Conservation (phyloP, 2,113 vertebrate genomes). For the Hippocampus zosterae region DNA sequence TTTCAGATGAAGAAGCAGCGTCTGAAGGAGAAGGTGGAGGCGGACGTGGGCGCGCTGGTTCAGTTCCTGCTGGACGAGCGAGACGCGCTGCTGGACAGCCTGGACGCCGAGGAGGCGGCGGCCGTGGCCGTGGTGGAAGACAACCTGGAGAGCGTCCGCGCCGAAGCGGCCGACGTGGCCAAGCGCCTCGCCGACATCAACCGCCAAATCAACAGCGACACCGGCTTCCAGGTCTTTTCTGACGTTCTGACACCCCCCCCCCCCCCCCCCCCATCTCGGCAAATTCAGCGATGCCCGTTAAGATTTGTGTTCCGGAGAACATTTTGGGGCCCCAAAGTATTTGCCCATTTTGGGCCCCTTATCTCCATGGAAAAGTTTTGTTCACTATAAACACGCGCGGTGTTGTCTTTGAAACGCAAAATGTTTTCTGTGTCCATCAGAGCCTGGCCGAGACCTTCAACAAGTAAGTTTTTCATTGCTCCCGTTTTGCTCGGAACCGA, state of each 20-base stretch:
- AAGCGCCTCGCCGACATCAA: constrained; percentile 64
- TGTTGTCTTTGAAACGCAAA: background rate
- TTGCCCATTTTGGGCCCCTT: too few relatives aligned
- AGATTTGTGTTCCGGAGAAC: too few relatives aligned
- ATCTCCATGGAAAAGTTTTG: too few relatives aligned
- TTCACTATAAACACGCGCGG: background rate
- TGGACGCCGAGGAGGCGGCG: constrained; percentile 68
- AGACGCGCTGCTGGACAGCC: constrained; percentile 69
- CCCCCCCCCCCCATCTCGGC: too few relatives aligned
- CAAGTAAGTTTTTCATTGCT: constrained; percentile 51
- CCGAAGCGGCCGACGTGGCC: constrained; percentile 50
- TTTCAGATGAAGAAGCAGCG: constrained; percentile 66
- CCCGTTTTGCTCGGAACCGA: background rate
- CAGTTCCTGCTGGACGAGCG: constrained; percentile 75
- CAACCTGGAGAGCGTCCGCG: constrained; percentile 63
- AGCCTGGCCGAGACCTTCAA: constrained; percentile 59
- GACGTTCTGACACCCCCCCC: too few relatives aligned
- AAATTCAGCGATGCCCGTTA: too few relatives aligned
- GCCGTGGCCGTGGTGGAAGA: constrained; percentile 63
- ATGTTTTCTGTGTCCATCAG: constrained; percentile 38
- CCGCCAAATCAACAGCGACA: constrained; percentile 54
- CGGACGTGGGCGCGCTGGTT: constrained; percentile 70
- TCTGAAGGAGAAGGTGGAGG: constrained; percentile 75
- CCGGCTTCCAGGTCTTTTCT: constrained; percentile 64
- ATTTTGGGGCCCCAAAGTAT: too few relatives aligned